Base-by-base conservation (phyloP, 2,888 invertebrate species). In the Zygogramma bicolorata region DNA sequence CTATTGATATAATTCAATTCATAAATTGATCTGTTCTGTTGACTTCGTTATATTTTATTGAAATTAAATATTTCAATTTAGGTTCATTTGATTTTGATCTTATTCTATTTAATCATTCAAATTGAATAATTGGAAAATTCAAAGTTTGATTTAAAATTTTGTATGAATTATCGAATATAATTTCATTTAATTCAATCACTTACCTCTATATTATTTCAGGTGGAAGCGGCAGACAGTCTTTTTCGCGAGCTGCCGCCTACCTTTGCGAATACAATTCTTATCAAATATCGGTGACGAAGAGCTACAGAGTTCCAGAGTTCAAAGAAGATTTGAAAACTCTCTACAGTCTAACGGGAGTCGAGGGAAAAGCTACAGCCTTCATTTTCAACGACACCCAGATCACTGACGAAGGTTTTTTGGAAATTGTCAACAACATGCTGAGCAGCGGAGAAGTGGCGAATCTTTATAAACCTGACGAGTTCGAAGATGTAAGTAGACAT, bases 371-470 rank as follows among this genome's bases (percentile, higher is more conserved):
- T 31, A 93, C 93, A 0, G 91, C 93, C 8, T 97, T 97, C 87
- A 90, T 97, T 73, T 95, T 97, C 88, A 93, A 92, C 83, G 96
- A 96, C 85, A 95, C 94, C 1, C 96, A 95, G 86, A 92, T 97
- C 22, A 93, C 91, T 0, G 95, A 95, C 75, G 95, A 95, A 81
- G 89, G 91, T 8, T 97, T 97, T 86, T 90, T 97, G 0, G 97
- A 97, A 88, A 94, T 97, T 78, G 91, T 97, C 70, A 97, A 96
- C 87, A 97, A 95, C 83, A 90, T 97, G 86, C 89, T 97, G 70
- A 95, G 95, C 84, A 94, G 94, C 75, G 97, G 96, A 0, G 96
- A 97, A 87, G 92, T 97, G 70, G 91, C 95, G 3, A 96, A 96
- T 87, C 89, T 97, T n/a, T 97, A 92, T 84, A 95, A 95, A 83